These are phyloP conservation scores for Lamproptera curius DNA, from an alignment of 2,888 invertebrate species.

Conservation along the genomic window DNA sequence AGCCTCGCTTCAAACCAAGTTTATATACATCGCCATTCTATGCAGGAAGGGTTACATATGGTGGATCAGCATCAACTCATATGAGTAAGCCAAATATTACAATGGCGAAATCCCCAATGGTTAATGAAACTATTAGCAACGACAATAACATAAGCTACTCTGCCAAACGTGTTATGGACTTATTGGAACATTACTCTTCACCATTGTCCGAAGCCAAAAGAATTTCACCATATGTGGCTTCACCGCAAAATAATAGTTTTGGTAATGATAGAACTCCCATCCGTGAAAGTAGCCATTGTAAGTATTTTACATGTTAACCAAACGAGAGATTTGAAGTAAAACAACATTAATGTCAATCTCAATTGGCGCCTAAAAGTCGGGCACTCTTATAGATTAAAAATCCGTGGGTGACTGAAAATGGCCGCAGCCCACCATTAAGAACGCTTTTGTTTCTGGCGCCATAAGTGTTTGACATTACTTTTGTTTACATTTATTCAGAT, in stretches of 20 bases:
- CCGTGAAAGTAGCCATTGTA: slow-evolving; percentile 24
- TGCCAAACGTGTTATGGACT: slow-evolving; percentile 86
- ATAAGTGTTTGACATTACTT: too few relatives aligned
- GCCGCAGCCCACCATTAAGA: too few relatives aligned
- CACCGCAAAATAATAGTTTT: slow-evolving; percentile 27
- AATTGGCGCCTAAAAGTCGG: too few relatives aligned
- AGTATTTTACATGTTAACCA: too few relatives aligned
- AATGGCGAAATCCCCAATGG: slow-evolving; percentile 38
- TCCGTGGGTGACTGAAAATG: too few relatives aligned
- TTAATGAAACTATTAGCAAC: slow-evolving; percentile 39
- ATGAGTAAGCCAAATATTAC: slow-evolving; percentile 58
- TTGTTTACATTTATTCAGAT: too few relatives aligned
- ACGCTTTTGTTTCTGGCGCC: too few relatives aligned
- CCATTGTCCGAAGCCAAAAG: slow-evolving; percentile 88
- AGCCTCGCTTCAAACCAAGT: slow-evolving; percentile 52
- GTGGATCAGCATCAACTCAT: slow-evolving; percentile 82
- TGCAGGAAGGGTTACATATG: slow-evolving; percentile 85
- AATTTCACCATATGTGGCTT: slow-evolving; percentile 73
- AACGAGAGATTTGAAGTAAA: too few relatives aligned
- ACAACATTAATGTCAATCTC: too few relatives aligned
- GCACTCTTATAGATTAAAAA: too few relatives aligned
- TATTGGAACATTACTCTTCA: slow-evolving; percentile 89
- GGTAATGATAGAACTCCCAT: slow-evolving; percentile 7
- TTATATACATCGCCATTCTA: slow-evolving; percentile 83
- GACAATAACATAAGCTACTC: slow-evolving; percentile 80